These are phyloP conservation scores for Huso huso DNA, from an alignment of 2,797 vertebrate species.

Conservation along the genomic window DNA sequence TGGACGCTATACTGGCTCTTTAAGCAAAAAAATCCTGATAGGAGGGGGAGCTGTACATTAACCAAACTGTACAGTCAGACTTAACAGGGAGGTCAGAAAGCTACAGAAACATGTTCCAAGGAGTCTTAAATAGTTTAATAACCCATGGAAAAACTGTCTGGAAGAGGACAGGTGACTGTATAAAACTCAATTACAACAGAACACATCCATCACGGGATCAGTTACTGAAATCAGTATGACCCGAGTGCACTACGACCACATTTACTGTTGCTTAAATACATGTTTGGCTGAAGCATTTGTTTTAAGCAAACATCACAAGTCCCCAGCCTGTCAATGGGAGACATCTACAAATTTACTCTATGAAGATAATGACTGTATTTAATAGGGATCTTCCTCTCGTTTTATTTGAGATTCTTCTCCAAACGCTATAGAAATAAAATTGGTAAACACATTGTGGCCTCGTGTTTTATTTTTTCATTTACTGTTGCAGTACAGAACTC, in stretches of 20 bases:
- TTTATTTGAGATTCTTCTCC: slow-evolving; percentile 47
- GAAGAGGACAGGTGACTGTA: too few relatives aligned
- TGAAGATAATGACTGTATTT: slow-evolving; percentile 40
- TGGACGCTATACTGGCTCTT: too few relatives aligned
- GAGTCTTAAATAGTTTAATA: too few relatives aligned
- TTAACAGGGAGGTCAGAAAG: too few relatives aligned
- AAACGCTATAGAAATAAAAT: slow-evolving; percentile 39
- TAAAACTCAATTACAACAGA: too few relatives aligned
- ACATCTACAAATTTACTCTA: slow-evolving; percentile 58
- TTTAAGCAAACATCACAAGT: slow-evolving; percentile 65
- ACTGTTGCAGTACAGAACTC: slow-evolving; percentile 40
- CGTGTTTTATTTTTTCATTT: slow-evolving; percentile 12
- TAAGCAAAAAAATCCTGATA: too few relatives aligned
- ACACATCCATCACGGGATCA: not conserved
- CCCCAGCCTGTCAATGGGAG: slow-evolving; percentile 57
- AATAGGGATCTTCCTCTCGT: slow-evolving; percentile 26
- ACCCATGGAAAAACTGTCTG: too few relatives aligned
- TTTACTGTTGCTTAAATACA: slow-evolving; percentile 66
- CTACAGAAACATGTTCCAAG: too few relatives aligned
- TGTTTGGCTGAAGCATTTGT: slow-evolving; percentile 64
- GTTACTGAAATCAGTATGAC: not conserved
- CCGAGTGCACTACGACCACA: slow-evolving; percentile 54
- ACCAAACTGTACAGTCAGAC: too few relatives aligned
- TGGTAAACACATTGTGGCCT: slow-evolving; percentile 41
- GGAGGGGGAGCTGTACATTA: too few relatives aligned